Evolutionary conservation across 2,113 vertebrate species (phyloP).

Genomic region (Casuarius casuarius): DNA sequence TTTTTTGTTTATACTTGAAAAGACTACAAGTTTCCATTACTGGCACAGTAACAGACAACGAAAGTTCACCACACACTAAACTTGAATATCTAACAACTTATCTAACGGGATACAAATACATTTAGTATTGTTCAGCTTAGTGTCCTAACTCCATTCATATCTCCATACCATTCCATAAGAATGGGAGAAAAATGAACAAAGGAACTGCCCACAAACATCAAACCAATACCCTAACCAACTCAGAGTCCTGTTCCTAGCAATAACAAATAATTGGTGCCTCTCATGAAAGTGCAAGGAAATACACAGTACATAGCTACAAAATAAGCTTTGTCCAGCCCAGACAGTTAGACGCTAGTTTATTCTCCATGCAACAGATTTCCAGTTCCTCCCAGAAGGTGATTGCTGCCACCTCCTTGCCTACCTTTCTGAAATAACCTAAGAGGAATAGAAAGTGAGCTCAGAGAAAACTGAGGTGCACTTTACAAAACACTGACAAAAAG

Average conservation of each 20-base stretch:
- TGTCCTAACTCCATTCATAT: not conserved
- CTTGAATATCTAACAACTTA: not conserved
- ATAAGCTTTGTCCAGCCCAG: not conserved
- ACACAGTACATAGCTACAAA: not conserved
- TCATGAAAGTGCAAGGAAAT: not conserved
- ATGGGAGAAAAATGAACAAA: not conserved
- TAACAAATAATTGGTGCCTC: not conserved
- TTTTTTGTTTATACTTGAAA: not conserved
- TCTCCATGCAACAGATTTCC: not conserved
- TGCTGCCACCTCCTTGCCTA: not conserved
- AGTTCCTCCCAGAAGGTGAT: not conserved
- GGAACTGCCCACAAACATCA: not conserved
- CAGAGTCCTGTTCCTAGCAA: not conserved
- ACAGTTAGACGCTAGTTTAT: not conserved
- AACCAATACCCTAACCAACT: not conserved
- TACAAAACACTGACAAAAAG: not conserved
- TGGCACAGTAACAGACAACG: not conserved
- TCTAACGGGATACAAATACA: not conserved
- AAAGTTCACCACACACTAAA: not conserved
- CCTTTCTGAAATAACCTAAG: not conserved
- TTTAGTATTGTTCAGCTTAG: not conserved
- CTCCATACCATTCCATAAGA: not conserved
- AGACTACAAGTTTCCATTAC: not conserved
- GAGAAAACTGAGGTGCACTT: not conserved
- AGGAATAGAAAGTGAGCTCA: not conserved